Conservation (phyloP, 2,888 invertebrate species). For the Synergus gifuensis region DNA sequence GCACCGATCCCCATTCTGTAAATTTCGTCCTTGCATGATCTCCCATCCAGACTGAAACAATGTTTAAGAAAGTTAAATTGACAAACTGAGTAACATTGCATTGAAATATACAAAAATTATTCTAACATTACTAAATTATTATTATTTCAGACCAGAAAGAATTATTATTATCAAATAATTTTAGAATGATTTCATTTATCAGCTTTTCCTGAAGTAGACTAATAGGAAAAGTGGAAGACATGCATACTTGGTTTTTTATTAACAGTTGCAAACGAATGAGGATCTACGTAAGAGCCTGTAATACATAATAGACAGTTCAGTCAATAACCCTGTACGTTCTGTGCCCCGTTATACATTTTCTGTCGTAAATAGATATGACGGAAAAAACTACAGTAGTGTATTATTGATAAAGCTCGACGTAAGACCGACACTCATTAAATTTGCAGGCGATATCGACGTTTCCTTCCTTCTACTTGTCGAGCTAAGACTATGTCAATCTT, state of each 20-base stretch:
- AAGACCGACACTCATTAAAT: slow-evolving; percentile 49
- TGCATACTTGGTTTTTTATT: slow-evolving; percentile 16
- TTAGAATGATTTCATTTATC: background rate
- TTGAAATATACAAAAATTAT: background rate
- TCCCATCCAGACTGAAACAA: slow-evolving; percentile 71
- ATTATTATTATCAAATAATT: background rate
- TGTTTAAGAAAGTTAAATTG: slow-evolving; percentile 15
- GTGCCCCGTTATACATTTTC: slow-evolving; percentile 65
- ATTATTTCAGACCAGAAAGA: background rate
- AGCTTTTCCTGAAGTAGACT: background rate
- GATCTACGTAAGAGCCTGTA: background rate
- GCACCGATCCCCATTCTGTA: slow-evolving; percentile 74
- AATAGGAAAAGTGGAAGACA: background rate
- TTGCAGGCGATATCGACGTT: slow-evolving; percentile 46
- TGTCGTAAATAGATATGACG: slow-evolving; percentile 59
- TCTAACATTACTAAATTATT: too few relatives aligned
- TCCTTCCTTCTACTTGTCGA: background rate
- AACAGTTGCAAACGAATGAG: background rate
- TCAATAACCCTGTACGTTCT: slow-evolving; percentile 63
- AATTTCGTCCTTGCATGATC: slow-evolving; percentile 76
- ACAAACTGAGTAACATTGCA: background rate
- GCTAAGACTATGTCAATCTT: background rate
- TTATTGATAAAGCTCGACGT: slow-evolving; percentile 56
- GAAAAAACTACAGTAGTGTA: slow-evolving; percentile 54
- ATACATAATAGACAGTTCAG: slow-evolving; percentile 46